Conservation (phyloP, 2,113 vertebrate genomes). For the Takifugu bimaculatus region DNA sequence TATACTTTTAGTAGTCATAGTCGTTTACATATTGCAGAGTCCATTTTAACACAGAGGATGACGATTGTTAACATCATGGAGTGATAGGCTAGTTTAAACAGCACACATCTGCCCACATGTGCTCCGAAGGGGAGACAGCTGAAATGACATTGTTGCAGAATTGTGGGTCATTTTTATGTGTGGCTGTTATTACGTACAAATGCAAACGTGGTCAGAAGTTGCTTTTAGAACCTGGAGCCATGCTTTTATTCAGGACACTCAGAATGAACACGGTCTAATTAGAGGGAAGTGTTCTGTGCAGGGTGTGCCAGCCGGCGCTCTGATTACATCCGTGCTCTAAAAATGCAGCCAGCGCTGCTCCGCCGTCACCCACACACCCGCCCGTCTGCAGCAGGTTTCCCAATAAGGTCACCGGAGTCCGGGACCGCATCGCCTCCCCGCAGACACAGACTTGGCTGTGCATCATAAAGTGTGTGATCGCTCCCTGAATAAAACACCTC, state of each 20-base stretch:
- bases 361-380: slow-evolving; percentile 37
- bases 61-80: too few relatives aligned
- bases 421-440: slow-evolving; percentile 73
- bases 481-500: slow-evolving; percentile 21
- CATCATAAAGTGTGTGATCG: slow-evolving; percentile 27
- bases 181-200: neutral
- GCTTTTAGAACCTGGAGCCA: slow-evolving; percentile 15
- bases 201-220: slow-evolving; percentile 20
- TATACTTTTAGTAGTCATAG: too few relatives aligned
- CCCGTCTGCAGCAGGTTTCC: slow-evolving; percentile 51
- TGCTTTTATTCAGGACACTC: slow-evolving; percentile 39
- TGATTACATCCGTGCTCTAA: slow-evolving; percentile 52
- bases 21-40: too few relatives aligned
- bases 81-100: too few relatives aligned
- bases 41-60: too few relatives aligned
- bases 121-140: too few relatives aligned
- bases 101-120: too few relatives aligned
- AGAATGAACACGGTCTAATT: slow-evolving; percentile 59
- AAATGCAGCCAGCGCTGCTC: slow-evolving; percentile 57
- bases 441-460: slow-evolving; percentile 23
- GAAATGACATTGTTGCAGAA: too few relatives aligned
- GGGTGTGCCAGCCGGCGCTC: slow-evolving; percentile 24
- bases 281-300: slow-evolving; percentile 55
- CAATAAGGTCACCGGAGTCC: slow-evolving; percentile 66
- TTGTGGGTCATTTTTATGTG: too few relatives aligned